These are phyloP conservation scores for Lanius ludovicianus DNA, from an alignment of 2,113 vertebrate species.

Conservation along the genomic window DNA sequence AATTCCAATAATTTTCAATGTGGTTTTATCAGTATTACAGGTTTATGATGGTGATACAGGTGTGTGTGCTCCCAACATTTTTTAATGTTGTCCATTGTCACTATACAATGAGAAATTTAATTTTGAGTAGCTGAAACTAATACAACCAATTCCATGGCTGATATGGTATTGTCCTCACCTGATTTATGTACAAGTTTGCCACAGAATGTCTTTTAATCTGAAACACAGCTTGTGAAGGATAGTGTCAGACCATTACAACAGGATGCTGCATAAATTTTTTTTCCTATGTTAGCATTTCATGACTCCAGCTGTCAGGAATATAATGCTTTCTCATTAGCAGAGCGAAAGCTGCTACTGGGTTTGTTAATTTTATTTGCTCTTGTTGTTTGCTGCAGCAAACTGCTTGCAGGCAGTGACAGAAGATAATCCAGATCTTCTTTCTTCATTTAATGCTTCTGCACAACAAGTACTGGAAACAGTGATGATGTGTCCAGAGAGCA, in stretches of 20 bases:
- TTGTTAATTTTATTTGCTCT: conserved; percentile 10
- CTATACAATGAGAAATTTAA: background rate
- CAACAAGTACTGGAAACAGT: conserved; percentile 79
- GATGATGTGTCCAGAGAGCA: conserved; percentile 77
- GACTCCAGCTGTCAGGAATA: background rate
- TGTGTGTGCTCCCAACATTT: background rate
- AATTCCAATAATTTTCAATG: background rate
- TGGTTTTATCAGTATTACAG: background rate
- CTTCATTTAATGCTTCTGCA: conserved; percentile 74
- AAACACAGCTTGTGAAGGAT: background rate
- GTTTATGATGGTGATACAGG: background rate
- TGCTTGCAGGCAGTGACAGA: conserved; percentile 95
- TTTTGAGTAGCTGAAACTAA: background rate
- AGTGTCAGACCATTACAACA: background rate
- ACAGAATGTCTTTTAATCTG: background rate
- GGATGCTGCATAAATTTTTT: background rate
- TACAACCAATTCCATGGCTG: background rate
- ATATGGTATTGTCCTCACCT: background rate
- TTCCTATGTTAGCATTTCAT: background rate
- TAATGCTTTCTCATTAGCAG: background rate
- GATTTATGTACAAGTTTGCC: background rate
- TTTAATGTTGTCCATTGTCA: background rate
- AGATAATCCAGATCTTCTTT: conserved; percentile 90
- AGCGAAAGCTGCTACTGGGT: background rate
- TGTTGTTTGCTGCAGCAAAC: conserved; percentile 78